phyloP scores from a whole-genome alignment of 1,140 invertebrate genomes.

The Platyscapa corneri region DNA sequence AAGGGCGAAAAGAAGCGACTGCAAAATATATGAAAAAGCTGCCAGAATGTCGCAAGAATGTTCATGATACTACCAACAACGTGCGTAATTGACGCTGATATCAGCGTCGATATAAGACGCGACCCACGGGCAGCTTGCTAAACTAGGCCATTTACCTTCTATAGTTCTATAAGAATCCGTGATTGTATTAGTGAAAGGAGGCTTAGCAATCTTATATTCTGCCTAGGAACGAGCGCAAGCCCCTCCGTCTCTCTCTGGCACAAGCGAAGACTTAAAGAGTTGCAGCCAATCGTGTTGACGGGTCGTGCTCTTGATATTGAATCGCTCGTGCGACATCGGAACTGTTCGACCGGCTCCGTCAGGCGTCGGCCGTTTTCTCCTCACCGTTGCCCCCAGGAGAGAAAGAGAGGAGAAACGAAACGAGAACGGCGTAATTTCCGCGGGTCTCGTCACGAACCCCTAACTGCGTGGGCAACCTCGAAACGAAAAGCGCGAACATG shows the following conservation, averaged over 20 bases:
- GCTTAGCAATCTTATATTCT: background rate
- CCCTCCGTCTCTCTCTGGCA: too few species aligned
- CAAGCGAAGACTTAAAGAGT: background rate
- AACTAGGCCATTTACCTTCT: slow-evolving; percentile 38
- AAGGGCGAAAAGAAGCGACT: background rate
- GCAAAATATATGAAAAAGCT: too few species aligned
- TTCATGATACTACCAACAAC: background rate
- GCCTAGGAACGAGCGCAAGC: background rate
- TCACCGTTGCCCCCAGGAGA: too few species aligned
- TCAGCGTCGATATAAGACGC: background rate
- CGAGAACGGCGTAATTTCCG: slow-evolving; percentile 45
- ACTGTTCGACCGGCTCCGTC: background rate
- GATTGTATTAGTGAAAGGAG: slow-evolving; percentile 26
- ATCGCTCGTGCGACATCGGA: slow-evolving; percentile 55
- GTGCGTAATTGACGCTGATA: too few species aligned
- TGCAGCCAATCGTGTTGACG: background rate
- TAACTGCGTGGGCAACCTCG: background rate
- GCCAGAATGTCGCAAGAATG: too few species aligned
- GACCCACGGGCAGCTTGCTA: background rate
- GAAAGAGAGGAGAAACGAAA: background rate
- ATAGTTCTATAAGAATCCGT: background rate
- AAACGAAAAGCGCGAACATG: background rate
- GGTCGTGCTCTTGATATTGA: slow-evolving; percentile 69
- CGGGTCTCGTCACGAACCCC: background rate
- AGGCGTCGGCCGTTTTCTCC: background rate